A percentile compares a stretch with the other conserved stretches of the same genome.
Evolutionary conservation across 2,888 invertebrate genomes (phyloP).

Genomic region (Mesorhabditis sp.): DNA sequence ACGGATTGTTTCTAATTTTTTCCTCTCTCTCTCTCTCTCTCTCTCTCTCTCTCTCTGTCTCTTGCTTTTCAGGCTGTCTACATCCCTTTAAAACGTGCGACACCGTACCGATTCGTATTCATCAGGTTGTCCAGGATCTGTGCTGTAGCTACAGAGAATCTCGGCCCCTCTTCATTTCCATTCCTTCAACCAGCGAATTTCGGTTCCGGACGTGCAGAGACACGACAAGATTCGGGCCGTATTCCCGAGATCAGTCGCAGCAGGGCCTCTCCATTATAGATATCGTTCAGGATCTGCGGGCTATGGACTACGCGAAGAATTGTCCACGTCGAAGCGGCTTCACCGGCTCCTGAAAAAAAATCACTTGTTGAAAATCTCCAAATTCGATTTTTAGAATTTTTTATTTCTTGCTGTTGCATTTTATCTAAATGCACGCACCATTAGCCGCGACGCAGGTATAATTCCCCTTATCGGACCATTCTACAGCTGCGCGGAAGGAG

Average conservation of each 20-base stretch:
- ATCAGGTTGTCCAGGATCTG: conserved; percentile 30
- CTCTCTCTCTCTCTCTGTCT: not conserved
- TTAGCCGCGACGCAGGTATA: conserved; percentile 88
- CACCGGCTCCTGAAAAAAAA: conserved; percentile 61
- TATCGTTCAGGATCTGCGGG: conserved; percentile 49
- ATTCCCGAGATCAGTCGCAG: conserved; percentile 45
- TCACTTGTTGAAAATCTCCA: too few species aligned
- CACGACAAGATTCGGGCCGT: conserved; percentile 39
- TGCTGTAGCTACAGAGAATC: conserved; percentile 29
- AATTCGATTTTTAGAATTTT: not conserved
- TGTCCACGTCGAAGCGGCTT: conserved; percentile 27
- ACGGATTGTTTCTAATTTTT: too few species aligned
- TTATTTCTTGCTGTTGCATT: not conserved
- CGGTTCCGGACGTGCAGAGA: conserved; percentile 53
- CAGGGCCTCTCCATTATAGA: conserved; percentile 35
- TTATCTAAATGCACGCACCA: conserved; percentile 63
- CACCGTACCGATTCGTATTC: conserved; percentile 40
- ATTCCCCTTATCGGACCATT: conserved; percentile 83
- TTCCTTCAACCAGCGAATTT: conserved; percentile 46
- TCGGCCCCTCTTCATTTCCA: conserved; percentile 26
- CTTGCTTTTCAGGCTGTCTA: not conserved
- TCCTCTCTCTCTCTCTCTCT: too few species aligned
- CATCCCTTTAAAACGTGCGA: not conserved
- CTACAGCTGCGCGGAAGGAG: conserved; percentile 64
- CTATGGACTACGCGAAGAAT: conserved; percentile 42